Percentiles rank a stretch among this genome's conserved stretches.
Evolutionary conservation across 2,888 invertebrate genomes (phyloP).

Genomic region (Aelia acuminata): DNA sequence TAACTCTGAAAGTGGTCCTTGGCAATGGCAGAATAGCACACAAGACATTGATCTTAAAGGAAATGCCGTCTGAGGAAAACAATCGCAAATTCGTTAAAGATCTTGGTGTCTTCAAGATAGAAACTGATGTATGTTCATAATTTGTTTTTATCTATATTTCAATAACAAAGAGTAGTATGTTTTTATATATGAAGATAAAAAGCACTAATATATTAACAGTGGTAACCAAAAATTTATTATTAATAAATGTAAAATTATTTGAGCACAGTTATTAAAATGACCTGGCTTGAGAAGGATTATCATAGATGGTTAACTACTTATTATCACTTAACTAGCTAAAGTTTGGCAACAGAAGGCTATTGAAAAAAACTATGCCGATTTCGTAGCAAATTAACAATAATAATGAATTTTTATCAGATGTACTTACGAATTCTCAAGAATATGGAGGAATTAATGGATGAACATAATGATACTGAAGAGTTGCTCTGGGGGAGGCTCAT

Average conservation of each 20-base stretch:
- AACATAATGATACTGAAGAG: not conserved
- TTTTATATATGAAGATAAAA: too few relatives aligned
- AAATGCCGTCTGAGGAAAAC: not conserved
- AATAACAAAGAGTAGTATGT: not conserved
- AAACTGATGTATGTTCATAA: not conserved
- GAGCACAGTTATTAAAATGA: too few relatives aligned
- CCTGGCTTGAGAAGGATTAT: not conserved
- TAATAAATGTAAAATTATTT: too few relatives aligned
- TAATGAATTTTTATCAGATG: not conserved
- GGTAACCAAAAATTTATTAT: too few relatives aligned
- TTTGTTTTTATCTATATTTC: not conserved
- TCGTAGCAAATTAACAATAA: not conserved
- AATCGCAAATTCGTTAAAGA: not conserved
- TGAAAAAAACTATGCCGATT: not conserved
- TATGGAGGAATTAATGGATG: conserved; percentile 1
- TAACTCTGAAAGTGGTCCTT: not conserved
- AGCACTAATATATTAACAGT: too few relatives aligned
- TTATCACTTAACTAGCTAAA: not conserved
- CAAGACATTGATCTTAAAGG: not conserved
- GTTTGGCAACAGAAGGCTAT: not conserved
- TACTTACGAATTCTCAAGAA: not conserved
- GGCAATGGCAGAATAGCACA: not conserved
- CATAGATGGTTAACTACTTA: not conserved
- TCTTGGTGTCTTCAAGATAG: not conserved
- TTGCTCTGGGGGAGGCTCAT: not conserved